Evolutionary conservation across 1,140 invertebrate genomes (phyloP), one percentile per base, ranked within the genome.

Genomic region (Hestina assimilis): DNA sequence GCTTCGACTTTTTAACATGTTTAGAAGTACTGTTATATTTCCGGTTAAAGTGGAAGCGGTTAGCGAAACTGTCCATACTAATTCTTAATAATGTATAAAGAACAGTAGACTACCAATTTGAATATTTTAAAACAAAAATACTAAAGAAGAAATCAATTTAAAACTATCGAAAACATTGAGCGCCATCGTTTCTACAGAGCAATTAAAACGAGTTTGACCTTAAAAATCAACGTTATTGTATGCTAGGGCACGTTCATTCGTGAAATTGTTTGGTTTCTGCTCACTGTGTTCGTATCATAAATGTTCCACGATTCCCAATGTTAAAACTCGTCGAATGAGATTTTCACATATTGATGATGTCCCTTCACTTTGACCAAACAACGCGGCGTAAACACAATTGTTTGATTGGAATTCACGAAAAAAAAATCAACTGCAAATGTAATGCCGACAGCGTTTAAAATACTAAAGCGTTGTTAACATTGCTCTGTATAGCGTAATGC

Each of bases 321-420:
- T 71, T 72, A 72, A 75, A 75, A 57, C 55, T 67, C 67, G 63
- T 50, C 41, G 72, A 75, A 80, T 76, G 77, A 80, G 72, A 81
- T 81, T 77, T 86, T 78, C 70, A 79, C 69, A 72, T 83, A 81
- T 83, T 82, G 72, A 81, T 80, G 69, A 81, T 83, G 68, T 75
- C 71, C 69, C 66, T 70, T 66, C 69, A 77, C 75, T 73, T 56
- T 69, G 66, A 60, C 55, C 75, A 72, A 79, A 80, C 68, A 79
- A 72, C 69, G 59, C 58, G 63, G 56, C 55, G 67, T 69, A 67
- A 75, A 74, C 68, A 72, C 71, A 74, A 72, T 77, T 77, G 70
- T 69, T 68, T 72, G 75, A 74, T 81, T 81, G 63, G 71, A 64
- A 73, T 74, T 63, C 70, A 69, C 59, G 59, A 68, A 71, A 72